Conservation (phyloP, 2,113 vertebrate genomes). For the Salvelinus namaycush region DNA sequence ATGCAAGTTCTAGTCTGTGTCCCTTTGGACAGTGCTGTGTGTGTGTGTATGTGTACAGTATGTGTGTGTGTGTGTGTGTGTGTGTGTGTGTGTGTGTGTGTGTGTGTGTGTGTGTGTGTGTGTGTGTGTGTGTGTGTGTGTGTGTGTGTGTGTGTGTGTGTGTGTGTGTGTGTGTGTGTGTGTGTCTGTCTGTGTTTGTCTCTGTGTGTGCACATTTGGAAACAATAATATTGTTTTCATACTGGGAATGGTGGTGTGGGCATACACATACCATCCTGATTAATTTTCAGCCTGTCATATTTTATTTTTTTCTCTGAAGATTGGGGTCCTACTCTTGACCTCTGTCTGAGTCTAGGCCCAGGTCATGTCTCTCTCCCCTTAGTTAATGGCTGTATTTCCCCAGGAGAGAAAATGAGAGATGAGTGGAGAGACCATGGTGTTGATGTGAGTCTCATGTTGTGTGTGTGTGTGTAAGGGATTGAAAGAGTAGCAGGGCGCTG, state of each 20-base stretch:
- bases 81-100: too few species aligned
- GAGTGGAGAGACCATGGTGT: not conserved
- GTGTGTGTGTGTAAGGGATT: constrained; percentile 28
- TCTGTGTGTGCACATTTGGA: too few species aligned
- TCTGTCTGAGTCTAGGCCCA: not conserved
- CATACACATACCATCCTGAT: not conserved
- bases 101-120: too few species aligned
- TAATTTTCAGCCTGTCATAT: too few species aligned
- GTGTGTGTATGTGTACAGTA: too few species aligned
- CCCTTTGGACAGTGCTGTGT: too few species aligned
- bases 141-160: too few species aligned
- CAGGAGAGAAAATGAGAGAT: constrained; percentile 22
- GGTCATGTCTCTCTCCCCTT: not conserved
- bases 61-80: too few species aligned
- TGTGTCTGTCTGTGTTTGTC: too few species aligned
- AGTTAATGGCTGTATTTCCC: not conserved
- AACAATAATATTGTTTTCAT: not conserved
- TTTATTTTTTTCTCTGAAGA: not conserved
- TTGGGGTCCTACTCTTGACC: not conserved
- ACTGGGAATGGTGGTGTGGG: not conserved
- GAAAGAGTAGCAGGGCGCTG: constrained; percentile 26
- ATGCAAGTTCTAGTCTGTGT: too few species aligned
- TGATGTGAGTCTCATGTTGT: constrained; percentile 14
- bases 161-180: too few species aligned
- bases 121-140: too few species aligned